Base-by-base conservation (phyloP, 2,888 invertebrate species). In the Hesperia comma region DNA sequence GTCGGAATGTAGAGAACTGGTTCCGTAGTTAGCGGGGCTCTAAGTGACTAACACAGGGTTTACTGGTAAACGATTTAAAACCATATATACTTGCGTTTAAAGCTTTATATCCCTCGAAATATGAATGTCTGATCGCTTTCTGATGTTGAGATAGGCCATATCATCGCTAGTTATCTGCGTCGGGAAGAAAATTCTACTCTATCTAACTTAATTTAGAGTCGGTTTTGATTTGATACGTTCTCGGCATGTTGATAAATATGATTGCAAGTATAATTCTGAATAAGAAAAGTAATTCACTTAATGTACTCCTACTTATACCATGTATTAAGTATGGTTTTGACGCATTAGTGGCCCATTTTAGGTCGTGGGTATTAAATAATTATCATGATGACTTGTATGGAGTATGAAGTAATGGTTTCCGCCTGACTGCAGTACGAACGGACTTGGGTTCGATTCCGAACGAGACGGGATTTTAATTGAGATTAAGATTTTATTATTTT, bases 1-100 rank as follows among this genome's bases (percentile, higher is more conserved):
- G 33, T n/a, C 79, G 82, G 83, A 83, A 85, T 86, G 83, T 80
- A 77, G 79, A 79, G 79, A 81, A 87, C 87, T 82, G 83, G 87
- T 86, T 86, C 80, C 77, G 72, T 77, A 79, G 79, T 78, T 79
- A 83, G 75, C 81, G 76, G 76, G 77, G 76, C 78, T 81, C 78
- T 79, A 79, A 83, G 76, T 82, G 81, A 82, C 80, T 78, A 76
- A 76, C 74, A 68, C 70, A 60, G 69, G 66, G 19, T 26, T 15
- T 32, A 37, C 7, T 19, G 12, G 26, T 71, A 67, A 51, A 41
- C 64, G 32, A 77, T 72, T 74, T 63, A 70, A 56, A 73, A 74
- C 75, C 71, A 43, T 75, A 76, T 49, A 15, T 0, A 37, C 14
- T 54, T n/a, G 54, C 0, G 3, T n/a, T 58, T 71, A 75, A 72